Evolutionary conservation across 2,113 vertebrate species (phyloP).

Genomic region (Pycnonotus jocosus): DNA sequence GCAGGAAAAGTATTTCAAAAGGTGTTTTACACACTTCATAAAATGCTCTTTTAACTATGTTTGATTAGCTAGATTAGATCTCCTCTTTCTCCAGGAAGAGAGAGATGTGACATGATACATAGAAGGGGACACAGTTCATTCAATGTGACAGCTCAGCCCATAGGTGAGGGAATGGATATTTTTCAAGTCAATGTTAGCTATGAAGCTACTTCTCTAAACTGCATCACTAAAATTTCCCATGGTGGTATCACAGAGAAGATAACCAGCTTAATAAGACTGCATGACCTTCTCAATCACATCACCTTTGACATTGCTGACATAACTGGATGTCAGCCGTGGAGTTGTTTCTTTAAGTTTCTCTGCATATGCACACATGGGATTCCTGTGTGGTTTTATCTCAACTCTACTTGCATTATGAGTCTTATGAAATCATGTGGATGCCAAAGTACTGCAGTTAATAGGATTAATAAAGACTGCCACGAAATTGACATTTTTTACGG

Average conservation of each 20-base stretch:
- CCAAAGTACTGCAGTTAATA: background rate
- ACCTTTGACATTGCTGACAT: background rate
- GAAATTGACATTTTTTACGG: background rate
- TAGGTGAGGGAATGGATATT: background rate
- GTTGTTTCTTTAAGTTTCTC: background rate
- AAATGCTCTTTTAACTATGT: background rate
- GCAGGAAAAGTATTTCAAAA: background rate
- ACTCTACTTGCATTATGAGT: background rate
- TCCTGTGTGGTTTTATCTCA: background rate
- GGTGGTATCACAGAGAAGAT: background rate
- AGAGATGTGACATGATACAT: background rate
- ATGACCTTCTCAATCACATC: background rate
- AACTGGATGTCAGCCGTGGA: background rate
- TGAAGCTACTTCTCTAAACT: background rate
- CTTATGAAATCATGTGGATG: background rate
- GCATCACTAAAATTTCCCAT: background rate
- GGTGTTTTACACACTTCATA: background rate
- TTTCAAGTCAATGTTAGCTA: background rate
- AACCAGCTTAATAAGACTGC: background rate
- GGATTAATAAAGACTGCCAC: slow-evolving; percentile 6
- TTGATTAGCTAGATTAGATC: background rate
- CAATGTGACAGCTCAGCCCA: background rate
- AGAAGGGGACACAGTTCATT: background rate
- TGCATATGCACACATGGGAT: background rate
- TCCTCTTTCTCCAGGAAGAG: background rate